Conservation (phyloP, 2,797 vertebrate genomes). For the Helicolenus hilgendorfi region DNA sequence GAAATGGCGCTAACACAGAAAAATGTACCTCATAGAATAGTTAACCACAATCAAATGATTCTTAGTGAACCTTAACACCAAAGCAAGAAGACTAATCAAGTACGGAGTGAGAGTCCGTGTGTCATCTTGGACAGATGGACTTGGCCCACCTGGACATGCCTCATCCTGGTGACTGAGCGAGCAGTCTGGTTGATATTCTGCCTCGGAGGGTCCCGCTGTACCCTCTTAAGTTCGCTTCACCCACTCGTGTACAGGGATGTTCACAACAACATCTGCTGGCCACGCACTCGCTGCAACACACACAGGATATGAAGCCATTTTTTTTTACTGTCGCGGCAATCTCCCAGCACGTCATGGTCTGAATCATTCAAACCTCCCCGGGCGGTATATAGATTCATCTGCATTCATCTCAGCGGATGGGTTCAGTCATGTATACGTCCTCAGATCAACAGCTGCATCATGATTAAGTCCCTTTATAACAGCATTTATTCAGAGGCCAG, state of each 20-base stretch:
- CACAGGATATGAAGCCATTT: constrained; percentile 12
- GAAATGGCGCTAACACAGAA: background rate
- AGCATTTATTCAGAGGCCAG: background rate
- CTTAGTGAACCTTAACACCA: background rate
- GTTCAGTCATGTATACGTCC: background rate
- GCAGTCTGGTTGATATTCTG: constrained; percentile 50
- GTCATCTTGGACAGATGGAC: constrained; percentile 5
- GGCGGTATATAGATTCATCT: constrained; percentile 13
- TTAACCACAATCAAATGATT: background rate
- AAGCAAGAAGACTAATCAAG: background rate
- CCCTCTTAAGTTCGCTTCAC: constrained; percentile 28
- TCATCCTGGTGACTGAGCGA: constrained; percentile 52
- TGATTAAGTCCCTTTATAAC: background rate
- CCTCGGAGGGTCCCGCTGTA: constrained; percentile 47
- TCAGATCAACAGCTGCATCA: constrained; percentile 29
- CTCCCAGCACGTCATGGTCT: background rate
- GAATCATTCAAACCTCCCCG: constrained; percentile 21
- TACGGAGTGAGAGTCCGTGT: background rate
- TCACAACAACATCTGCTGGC: constrained; percentile 59
- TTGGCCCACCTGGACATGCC: constrained; percentile 16
- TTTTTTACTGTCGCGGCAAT: background rate
- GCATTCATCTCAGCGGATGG: constrained; percentile 1
- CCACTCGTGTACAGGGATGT: constrained; percentile 41
- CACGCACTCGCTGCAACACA: constrained; percentile 1
- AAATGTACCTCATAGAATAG: background rate